These are phyloP conservation scores for Cyphomyrmex costatus DNA, from an alignment of 1,140 invertebrate genomes.

Conservation along the genomic window DNA sequence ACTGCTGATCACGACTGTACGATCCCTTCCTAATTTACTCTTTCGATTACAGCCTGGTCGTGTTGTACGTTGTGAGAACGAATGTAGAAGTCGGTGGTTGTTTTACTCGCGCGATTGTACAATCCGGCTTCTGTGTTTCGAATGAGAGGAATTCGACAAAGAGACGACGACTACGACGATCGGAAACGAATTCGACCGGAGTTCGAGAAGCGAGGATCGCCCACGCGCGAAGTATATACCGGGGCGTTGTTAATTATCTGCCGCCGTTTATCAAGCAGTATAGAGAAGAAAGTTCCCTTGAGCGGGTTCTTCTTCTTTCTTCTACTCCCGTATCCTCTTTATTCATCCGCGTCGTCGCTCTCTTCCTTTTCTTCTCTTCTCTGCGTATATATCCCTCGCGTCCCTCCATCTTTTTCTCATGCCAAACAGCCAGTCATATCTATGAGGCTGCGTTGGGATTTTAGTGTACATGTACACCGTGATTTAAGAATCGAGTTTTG, in stretches of 20 bases:
- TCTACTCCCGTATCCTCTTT: neutral
- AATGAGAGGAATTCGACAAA: conserved; percentile 35
- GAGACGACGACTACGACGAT: conserved; percentile 58
- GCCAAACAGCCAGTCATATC: conserved; percentile 50
- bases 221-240: conserved; percentile 67
- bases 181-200: conserved; percentile 55
- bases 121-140: conserved; percentile 47
- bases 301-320: conserved; percentile 53
- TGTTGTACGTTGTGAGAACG: conserved; percentile 49
- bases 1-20: conserved; percentile 60
- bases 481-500: conserved; percentile 47
- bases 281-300: conserved; percentile 73
- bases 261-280: conserved; percentile 76
- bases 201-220: conserved; percentile 70
- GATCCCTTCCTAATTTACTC: conserved; percentile 59
- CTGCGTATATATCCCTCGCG: neutral
- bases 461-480: conserved; percentile 20
- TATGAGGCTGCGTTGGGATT: conserved; percentile 25
- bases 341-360: neutral
- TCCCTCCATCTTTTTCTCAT: conserved; percentile 33
- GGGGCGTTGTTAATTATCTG: conserved; percentile 79
- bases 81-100: conserved; percentile 43
- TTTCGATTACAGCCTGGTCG: conserved; percentile 41
- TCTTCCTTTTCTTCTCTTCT: conserved; percentile 25
- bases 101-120: conserved; percentile 49